These are phyloP conservation scores for Hozukius guyotensis DNA, from an alignment of 2,797 vertebrate species.

Conservation along the genomic window DNA sequence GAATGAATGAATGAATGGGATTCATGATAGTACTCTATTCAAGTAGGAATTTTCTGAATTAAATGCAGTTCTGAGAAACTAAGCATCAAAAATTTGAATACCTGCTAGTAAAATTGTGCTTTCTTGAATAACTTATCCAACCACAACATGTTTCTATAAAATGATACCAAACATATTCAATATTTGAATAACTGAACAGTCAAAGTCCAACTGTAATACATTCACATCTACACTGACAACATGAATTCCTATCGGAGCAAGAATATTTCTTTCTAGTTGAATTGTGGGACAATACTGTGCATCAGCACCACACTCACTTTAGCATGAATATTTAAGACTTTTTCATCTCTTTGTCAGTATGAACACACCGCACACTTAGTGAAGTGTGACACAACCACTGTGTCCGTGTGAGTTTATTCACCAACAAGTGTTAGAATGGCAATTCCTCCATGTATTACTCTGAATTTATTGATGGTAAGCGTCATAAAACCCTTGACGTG, in stretches of 20 bases:
- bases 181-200: background rate
- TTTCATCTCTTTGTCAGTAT: background rate
- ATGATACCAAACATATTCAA: background rate
- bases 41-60: background rate
- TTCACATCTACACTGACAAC: background rate
- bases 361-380: background rate
- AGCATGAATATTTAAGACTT: background rate
- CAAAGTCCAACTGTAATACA: background rate
- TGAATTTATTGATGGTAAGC: conserved; percentile 1
- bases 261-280: background rate
- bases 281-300: background rate
- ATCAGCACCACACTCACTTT: background rate
- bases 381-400: background rate
- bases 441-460: conserved; percentile 11
- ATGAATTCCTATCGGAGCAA: background rate
- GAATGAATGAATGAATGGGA: background rate
- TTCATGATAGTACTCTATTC: background rate
- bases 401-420: background rate
- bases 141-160: background rate
- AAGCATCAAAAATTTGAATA: background rate
- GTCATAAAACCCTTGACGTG: conserved; percentile 2
- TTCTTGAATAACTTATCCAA: background rate
- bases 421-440: background rate
- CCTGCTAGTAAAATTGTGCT: background rate
- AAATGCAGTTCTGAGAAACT: background rate